Conservation (phyloP, 35 echinoderm and acorn worm species). For the Apostichopus japonicus region DNA sequence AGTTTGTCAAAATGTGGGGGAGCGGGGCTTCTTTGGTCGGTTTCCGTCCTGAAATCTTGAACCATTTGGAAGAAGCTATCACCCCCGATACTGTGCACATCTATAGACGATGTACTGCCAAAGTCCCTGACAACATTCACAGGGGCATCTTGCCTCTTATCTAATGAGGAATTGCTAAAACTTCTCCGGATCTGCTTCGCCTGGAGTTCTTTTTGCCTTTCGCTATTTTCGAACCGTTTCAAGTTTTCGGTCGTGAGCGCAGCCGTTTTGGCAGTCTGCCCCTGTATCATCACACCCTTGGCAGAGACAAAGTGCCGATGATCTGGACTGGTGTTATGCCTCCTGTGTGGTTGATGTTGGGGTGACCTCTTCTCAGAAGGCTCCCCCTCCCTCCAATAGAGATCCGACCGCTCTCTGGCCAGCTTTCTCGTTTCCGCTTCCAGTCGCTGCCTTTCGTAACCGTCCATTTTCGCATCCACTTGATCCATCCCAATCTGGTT, state of each 20-base stretch:
- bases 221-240: conserved; percentile 69
- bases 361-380: conserved; percentile 65
- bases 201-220: conserved; percentile 49
- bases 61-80: conserved; percentile 99
- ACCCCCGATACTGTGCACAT: conserved; percentile 77
- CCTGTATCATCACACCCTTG: conserved; percentile 55
- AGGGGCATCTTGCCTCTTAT: conserved; percentile 53
- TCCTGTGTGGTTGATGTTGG: conserved; percentile 62
- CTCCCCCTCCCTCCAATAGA: conserved; percentile 72
- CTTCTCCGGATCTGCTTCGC: conserved; percentile 69
- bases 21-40: conserved; percentile 92
- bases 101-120: conserved; percentile 96
- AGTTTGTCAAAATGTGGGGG: conserved; percentile 94
- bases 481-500: conserved; percentile 45
- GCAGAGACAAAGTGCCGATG: conserved; percentile 82
- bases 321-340: conserved; percentile 93
- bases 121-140: conserved; percentile 66
- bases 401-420: conserved; percentile 54
- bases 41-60: conserved; percentile 83
- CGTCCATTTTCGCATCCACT: conserved; percentile 41
- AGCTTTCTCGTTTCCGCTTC: conserved; percentile 45
- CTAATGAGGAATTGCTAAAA: conserved; percentile 92
- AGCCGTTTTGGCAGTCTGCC: conserved; percentile 65
- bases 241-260: conserved; percentile 89
- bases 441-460: conserved; percentile 58